Conservation (phyloP, 2,888 invertebrate species). For the Philonicus albiceps region DNA sequence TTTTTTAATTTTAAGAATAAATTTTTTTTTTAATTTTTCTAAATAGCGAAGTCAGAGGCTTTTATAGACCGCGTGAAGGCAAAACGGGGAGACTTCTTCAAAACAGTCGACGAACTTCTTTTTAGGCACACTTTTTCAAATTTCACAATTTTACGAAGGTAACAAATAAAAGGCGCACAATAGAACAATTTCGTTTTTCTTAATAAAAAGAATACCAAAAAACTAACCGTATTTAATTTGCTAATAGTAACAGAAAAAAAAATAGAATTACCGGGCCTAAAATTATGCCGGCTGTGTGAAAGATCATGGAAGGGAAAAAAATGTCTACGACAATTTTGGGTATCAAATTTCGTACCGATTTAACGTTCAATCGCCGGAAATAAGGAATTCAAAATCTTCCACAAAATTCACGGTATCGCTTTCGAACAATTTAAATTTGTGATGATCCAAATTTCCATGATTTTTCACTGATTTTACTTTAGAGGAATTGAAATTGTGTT, state of each 20-base stretch:
- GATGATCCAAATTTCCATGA: conserved; percentile 44
- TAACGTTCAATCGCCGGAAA: background rate
- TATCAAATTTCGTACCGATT: background rate
- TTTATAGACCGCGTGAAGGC: background rate
- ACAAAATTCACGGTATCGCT: conserved; percentile 21
- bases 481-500: conserved; percentile 55
- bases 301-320: conserved; percentile 9
- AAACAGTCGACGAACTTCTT: background rate
- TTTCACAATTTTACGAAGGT: background rate
- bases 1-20: background rate
- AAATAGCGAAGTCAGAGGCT: background rate
- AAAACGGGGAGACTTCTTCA: background rate
- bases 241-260: background rate
- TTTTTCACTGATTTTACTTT: conserved; percentile 53
- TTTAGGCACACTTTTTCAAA: background rate
- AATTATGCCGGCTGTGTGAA: conserved; percentile 26
- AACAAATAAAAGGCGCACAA: background rate
- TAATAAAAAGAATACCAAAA: no score
- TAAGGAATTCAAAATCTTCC: background rate
- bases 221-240: background rate
- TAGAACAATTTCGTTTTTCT: background rate
- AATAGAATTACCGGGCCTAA: background rate
- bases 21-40: background rate
- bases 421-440: background rate
- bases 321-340: background rate